Evolutionary conservation across 2,797 vertebrate genomes (phyloP), one percentile per base, ranked within the genome.

Genomic region (Lutjanus campechanus): DNA sequence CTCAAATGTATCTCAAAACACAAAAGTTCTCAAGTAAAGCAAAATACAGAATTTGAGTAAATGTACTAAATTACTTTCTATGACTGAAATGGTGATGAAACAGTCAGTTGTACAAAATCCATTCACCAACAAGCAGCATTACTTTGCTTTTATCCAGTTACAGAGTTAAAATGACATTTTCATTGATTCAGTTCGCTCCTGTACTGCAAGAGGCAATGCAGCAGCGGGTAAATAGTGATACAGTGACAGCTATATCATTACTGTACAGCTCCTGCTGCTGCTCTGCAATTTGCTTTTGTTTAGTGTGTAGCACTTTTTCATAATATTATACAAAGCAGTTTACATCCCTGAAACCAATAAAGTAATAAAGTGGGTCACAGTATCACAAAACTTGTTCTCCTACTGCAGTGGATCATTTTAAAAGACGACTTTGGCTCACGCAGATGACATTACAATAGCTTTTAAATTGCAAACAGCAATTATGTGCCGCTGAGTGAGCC

Each of bases 401-500:
- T 40, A 1, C 4, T 22, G 41, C 0, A 68, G 62, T 36, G 2
- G 19, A 0, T 47, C 0, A 25, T 68, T 73, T 36, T 8, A 64
- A 55, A 13, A 60, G 29, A 44, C 22, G 56, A 65, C 11, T 44
- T 51, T 67, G 73, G 40, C 59, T 49, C 53, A 56, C 20, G 11
- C 40, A 16, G 19, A 46, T 19, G 43, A 43, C n/a, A 12, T 58
- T 41, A 62, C 51, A 66, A 62, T 12, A 70, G 58, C 22, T 69
- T 69, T 78, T 22, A 10, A 63, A 73, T 11, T 60, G 50, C 61
- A 55, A 60, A 55, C 55, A 56, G 62, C 44, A 61, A 53, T 73
- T 58, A 47, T 5, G 53, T 54, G 41, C 44, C 12, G 56, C 44
- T 17, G 56, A 71, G 51, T 15, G 60, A 41, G 17, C 51, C 5